A percentile compares a stretch with the other conserved stretches of the same genome.
Evolutionary conservation across 2,888 invertebrate genomes (phyloP).

Genomic region (Falcaria lacertinaria): DNA sequence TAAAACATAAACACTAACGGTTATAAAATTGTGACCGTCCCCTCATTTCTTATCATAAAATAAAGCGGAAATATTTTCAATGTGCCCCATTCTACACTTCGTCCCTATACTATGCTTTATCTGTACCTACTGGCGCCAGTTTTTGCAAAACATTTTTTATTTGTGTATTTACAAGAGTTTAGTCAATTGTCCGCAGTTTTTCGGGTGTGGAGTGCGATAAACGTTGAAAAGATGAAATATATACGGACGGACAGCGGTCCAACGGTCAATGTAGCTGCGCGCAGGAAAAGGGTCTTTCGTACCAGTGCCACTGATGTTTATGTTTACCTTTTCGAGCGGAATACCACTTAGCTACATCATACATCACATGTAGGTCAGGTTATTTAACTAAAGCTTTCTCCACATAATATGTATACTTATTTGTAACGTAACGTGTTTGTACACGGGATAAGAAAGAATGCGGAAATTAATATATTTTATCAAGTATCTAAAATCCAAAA

Average conservation of each 20-base stretch:
- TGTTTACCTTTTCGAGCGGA: constrained; percentile 22
- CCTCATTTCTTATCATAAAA: too few relatives aligned
- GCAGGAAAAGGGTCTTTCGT: constrained; percentile 27
- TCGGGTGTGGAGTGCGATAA: constrained; percentile 58
- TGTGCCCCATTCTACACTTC: too few relatives aligned
- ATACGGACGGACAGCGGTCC: constrained; percentile 39
- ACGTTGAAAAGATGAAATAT: constrained; percentile 68
- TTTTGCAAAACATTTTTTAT: constrained; percentile 35
- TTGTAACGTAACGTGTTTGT: too few relatives aligned
- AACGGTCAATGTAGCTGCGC: constrained; percentile 44
- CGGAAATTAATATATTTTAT: too few relatives aligned
- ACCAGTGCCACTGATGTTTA: constrained; percentile 27
- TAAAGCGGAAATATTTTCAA: too few relatives aligned
- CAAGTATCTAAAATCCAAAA: too few relatives aligned
- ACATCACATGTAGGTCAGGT: constrained; percentile 5
- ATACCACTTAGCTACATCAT: constrained; percentile 20
- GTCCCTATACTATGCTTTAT: too few relatives aligned
- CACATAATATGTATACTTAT: not conserved
- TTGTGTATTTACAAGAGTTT: constrained; percentile 39
- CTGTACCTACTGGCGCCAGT: constrained; percentile 28
- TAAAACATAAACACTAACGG: too few relatives aligned
- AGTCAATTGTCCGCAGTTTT: constrained; percentile 52
- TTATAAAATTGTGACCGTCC: too few relatives aligned
- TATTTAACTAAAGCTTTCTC: not conserved
- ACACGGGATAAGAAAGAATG: too few relatives aligned